Evolutionary conservation across 2,113 vertebrate species (phyloP), one percentile per base, ranked within the genome.

Genomic region (Ctenomys sociabilis): DNA sequence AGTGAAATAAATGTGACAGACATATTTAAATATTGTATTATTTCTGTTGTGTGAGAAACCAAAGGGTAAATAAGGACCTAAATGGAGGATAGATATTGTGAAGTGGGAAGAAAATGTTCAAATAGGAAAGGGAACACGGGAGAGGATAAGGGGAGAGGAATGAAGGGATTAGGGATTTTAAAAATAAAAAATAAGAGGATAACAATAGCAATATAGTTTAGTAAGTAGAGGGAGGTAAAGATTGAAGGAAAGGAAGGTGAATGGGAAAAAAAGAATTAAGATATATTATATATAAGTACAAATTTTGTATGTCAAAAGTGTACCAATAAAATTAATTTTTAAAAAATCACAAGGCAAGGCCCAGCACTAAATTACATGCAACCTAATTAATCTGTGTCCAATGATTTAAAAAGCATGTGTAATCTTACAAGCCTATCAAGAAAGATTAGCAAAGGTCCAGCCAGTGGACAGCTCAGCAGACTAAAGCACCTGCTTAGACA

Each of bases 351-450:
- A 88, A 86, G 63, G 66, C 28, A 80, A 75, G 45, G 43, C 40
- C 77, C 24, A 82, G 52, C 37, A 43, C 77, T 84, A 84, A 78
- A 78, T 78, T 61, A 93, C 7, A 1, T n/a, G 54, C 17, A 28
- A 9, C 7, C 24, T 59, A 49, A 85, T 82, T 68, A 37, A 77
- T 19, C 13, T 77, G 43, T 64, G 81, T 85, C 85, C 52, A 85
- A 45, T 11, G 30, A 83, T n/a, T 92, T 80, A 57, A 91, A 92
- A 80, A 54, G 70, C 64, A 90, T 95, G 11, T 84, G 40, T 84
- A 49, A 95, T 86, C 81, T 91, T 87, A 11, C 12, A 92, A 86
- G 32, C 26, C 88, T 66, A 37, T 66, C 32, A 66, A 35, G 64
- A 93, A 57, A 66, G 66, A 28, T 26, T 73, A 70, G 13, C 59